These are phyloP conservation scores for Chlorops oryzae DNA, from an alignment of 1,140 invertebrate genomes.

Conservation along the genomic window DNA sequence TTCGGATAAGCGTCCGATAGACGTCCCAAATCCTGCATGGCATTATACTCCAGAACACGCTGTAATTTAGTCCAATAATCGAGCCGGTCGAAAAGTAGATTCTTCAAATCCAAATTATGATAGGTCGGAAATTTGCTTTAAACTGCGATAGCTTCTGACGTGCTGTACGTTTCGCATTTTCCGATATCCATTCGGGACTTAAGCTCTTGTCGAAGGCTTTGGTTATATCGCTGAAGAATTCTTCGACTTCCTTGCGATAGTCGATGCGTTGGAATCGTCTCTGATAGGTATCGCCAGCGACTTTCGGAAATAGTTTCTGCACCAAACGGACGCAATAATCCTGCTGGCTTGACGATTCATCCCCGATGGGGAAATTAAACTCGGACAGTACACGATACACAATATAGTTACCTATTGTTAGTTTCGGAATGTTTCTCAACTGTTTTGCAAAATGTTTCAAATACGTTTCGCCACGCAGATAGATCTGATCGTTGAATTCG, in stretches of 20 bases:
- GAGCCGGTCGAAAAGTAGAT: slow-evolving; percentile 20
- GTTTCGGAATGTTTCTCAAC: slow-evolving; percentile 15
- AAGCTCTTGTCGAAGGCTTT: slow-evolving; percentile 28
- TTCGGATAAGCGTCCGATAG: slow-evolving; percentile 24
- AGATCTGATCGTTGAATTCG: slow-evolving; percentile 16
- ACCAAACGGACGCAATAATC: slow-evolving; percentile 23
- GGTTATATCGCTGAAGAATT: slow-evolving; percentile 26
- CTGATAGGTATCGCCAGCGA: slow-evolving; percentile 33
- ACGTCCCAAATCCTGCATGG: slow-evolving; percentile 22
- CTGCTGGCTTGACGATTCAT: slow-evolving; percentile 9
- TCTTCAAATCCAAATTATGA: slow-evolving; percentile 25
- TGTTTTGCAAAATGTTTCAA: slow-evolving; percentile 25
- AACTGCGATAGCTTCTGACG: slow-evolving; percentile 20
- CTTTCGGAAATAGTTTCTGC: slow-evolving; percentile 31
- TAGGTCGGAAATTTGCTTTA: slow-evolving; percentile 20
- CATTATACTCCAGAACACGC: slow-evolving; percentile 18
- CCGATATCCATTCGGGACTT: slow-evolving; percentile 28
- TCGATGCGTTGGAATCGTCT: slow-evolving; percentile 24
- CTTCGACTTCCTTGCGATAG: slow-evolving; percentile 22
- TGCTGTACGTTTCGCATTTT: slow-evolving; percentile 28
- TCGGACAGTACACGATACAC: slow-evolving; percentile 32
- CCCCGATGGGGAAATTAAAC: slow-evolving; percentile 27
- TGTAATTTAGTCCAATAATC: slow-evolving; percentile 33
- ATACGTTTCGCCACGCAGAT: slow-evolving; percentile 25
- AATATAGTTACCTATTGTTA: slow-evolving; percentile 32